A percentile compares a stretch with the other conserved stretches of the same genome.
Conservation (phyloP, 2,888 invertebrate species). For the Cyclophora albipunctata region DNA sequence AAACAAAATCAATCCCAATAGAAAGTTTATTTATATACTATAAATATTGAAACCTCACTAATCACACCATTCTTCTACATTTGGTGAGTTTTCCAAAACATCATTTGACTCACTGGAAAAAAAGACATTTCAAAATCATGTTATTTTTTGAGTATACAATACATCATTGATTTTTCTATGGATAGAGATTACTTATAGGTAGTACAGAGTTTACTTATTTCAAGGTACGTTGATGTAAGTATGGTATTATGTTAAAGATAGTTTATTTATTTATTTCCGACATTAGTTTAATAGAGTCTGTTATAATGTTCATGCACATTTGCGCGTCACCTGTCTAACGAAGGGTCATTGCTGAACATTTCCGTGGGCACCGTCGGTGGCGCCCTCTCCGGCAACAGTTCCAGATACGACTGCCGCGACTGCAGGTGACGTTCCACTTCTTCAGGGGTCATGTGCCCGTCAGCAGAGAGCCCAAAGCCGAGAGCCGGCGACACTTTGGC, state of each 20-base stretch:
- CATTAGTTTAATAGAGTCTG: no score
- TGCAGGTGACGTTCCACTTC: constrained; percentile 93
- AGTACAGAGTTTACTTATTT: no score
- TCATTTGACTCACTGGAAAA: constrained; percentile 88
- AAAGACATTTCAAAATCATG: constrained; percentile 16
- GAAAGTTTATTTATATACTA: no score
- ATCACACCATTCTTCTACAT: constrained; percentile 87
- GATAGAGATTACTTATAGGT: no score
- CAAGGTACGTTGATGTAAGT: no score
- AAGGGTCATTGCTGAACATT: constrained; percentile 96
- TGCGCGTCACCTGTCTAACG: constrained; percentile 80
- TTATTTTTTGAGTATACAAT: no score
- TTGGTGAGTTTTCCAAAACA: constrained; percentile 87
- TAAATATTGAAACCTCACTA: constrained; percentile 16
- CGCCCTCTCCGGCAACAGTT: constrained; percentile 88
- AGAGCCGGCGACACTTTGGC: constrained; percentile 73
- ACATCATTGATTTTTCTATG: no score
- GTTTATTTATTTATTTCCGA: no score
- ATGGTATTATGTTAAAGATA: no score
- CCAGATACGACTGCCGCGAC: constrained; percentile 85
- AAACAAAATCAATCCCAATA: no score
- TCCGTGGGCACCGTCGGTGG: constrained; percentile 93
- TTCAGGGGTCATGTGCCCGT: constrained; percentile 92
- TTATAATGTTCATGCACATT: no score
- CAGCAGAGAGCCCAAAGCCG: constrained; percentile 62